Base-by-base conservation (phyloP, 2,888 invertebrate genomes). In the Dorcus hopei region DNA sequence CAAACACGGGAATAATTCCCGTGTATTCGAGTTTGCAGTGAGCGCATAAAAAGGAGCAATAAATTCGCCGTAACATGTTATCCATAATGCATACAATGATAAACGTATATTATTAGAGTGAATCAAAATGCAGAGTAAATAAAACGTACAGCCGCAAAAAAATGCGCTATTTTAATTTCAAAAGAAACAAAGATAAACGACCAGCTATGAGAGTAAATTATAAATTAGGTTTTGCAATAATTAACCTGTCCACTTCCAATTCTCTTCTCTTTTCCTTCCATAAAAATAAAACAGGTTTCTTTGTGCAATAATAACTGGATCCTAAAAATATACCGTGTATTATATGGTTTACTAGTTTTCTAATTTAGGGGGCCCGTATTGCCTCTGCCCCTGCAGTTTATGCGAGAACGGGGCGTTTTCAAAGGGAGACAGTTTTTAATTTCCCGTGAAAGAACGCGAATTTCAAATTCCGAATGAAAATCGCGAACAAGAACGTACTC, bases 271-370 rank as follows among this genome's bases (percentile, higher is more conserved):
- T 51, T 57, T 47, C 45, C 47, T 56, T 51, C 56, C 56, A 49
- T 58, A 63, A 61, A 63, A 63, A 58, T 55, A 51, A 52, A 61
- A 63, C 62, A 53, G 62, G 62, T 63, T 63, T 62, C 60, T 62
- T 62, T 59, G 59, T 62, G 52, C 16, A 49, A 43, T 43, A 58
- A 43, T 43, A 58, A 54, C 49, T 11, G 45, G 45, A 45, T 16
- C 19, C 45, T 45, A 45, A 45, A 33, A 45, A 45, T 45, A 45
- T 23, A 5, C 19, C 45, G 45, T 23, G 45, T 7, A 45, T 45
- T 45, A 45, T 19, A 45, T 45, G 45, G 45, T 45, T 45, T 45
- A 45, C 45, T 9, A 9, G 19, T 45, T 45, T 45, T 11, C 45
- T 45, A 45, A 45, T 19, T 19, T 23, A 45, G n/a, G 9, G 9